Base-by-base conservation (phyloP, 2,888 invertebrate genomes). In the Megaustenia siamemsis region DNA sequence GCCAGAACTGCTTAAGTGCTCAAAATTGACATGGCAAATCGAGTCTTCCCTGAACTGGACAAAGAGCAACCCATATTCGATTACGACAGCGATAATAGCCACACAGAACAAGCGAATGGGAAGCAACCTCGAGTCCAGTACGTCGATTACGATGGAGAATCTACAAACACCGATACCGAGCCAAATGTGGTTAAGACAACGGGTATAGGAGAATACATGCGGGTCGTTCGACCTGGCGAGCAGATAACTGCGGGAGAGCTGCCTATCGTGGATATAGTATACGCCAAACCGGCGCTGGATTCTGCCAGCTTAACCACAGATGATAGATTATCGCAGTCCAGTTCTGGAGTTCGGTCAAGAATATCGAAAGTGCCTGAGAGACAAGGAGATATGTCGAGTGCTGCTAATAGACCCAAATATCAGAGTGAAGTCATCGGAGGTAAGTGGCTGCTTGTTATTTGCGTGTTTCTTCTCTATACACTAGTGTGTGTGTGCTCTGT, bases 171-270 rank as follows among this genome's bases (percentile, higher is more conserved):
- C n/a, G 43, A 45, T 45, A 28, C 43, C 45, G 21, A 32, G 10
- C 35, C 1, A 21, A 5, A 71, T 28, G 28, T 18, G 45, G 8
- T n/a, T 28, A n/a, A 71, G 15, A n/a, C 71, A 71, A 6, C 43
- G 15, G 71, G 71, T 12, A 28, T 1, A 10, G 45, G 71, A 8
- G 71, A 45, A 28, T 71, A 71, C 71, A 43, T 71, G n/a, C 5
- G n/a, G n/a, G 71, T 71, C 8, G 28, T 71, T 12, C 71, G 71
- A 45, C 45, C 71, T 45, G 71, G 45, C 43, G 71, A 71, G 8
- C 71, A 28, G 45, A 10, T 45, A 43, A 28, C 10, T 0, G 15
- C 71, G 3, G n/a, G 45, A 43, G 45, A 28, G 45, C n/a, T 45
- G 28, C n/a, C 6, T 2, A 38, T 5, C 24, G 71, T 71, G 28